Evolutionary conservation across 53 echinoderm and acorn worm species (phyloP), one percentile per base, ranked within the genome.

Genomic region (Henricia sp.): DNA sequence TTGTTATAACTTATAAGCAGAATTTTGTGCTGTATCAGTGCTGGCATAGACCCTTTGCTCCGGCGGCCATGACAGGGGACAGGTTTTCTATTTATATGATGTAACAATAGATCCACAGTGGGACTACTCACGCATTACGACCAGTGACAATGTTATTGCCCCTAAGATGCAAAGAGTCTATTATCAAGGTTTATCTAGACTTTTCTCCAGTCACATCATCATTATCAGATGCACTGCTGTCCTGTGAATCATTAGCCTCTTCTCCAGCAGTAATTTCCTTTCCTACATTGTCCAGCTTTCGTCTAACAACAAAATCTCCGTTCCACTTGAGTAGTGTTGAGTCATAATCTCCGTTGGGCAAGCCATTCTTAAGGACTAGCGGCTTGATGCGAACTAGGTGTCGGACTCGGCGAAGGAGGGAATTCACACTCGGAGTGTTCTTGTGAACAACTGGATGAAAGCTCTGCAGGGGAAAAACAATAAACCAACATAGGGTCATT

Each of bases 331-430:
- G 85, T 6, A 92, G 82, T 4, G 92, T 94, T 13, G 94, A 90
- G 26, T 91, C 90, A 62, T 91, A 94, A 57, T 96, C 96, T 20
- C 93, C 93, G 30, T 96, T 72, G 1, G 96, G 96, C 29, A 96
- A 59, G 17, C 96, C 96, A 28, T 96, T 71, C 38, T 86, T 83
- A 1, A 91, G 82, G 44, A 50, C 64, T 13, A 96, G 58, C 1
- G 96, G 96, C 63, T 89, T 88, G 53, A 96, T 87, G n/a, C 93
- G 87, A 13, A 96, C 55, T 46, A 96, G 90, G 63, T 96, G 96
- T 25, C 91, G 70, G 13, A 96, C 88, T 8, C 60, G 52, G 2
- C 84, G 89, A 32, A 96, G 84, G 5, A 91, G 84, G 1, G 64
- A 46, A 55, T 96, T 96, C 21, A 93, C 85, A 26, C 65, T 51